These are phyloP conservation scores for Chrysolina americana DNA, from an alignment of 2,888 invertebrate species.

Conservation along the genomic window DNA sequence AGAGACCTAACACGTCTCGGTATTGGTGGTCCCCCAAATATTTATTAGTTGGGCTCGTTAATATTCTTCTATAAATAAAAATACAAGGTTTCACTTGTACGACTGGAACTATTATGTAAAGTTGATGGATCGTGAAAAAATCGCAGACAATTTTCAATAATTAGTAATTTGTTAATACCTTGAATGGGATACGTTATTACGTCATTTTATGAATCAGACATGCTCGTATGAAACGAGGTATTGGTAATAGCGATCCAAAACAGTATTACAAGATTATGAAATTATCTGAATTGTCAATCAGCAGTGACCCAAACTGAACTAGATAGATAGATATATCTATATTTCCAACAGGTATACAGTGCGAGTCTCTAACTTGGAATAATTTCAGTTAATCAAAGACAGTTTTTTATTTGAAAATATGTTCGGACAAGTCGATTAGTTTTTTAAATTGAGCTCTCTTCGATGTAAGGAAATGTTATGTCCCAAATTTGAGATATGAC, in stretches of 20 bases:
- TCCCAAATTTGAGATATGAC: too few relatives aligned
- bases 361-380: too few relatives aligned
- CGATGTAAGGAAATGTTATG: too few relatives aligned
- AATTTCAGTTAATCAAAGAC: too few relatives aligned
- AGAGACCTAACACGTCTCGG: conserved; percentile 28
- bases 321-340: too few relatives aligned
- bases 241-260: background rate
- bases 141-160: conserved; percentile 20
- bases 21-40: conserved; percentile 31
- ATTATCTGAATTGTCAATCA: too few relatives aligned
- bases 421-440: too few relatives aligned
- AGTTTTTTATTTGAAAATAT: too few relatives aligned
- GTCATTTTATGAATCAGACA: conserved; percentile 27
- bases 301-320: too few relatives aligned
- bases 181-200: conserved; percentile 28
- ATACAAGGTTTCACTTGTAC: conserved; percentile 23
- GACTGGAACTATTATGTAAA: conserved; percentile 31
- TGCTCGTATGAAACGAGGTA: background rate
- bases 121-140: conserved; percentile 27
- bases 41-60: conserved; percentile 15
- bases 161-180: conserved; percentile 27
- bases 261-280: too few relatives aligned
- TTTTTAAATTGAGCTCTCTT: too few relatives aligned
- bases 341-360: too few relatives aligned
- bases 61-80: conserved; percentile 11